Evolutionary conservation across 2,113 vertebrate genomes (phyloP).

Genomic region (Alectura lathami): DNA sequence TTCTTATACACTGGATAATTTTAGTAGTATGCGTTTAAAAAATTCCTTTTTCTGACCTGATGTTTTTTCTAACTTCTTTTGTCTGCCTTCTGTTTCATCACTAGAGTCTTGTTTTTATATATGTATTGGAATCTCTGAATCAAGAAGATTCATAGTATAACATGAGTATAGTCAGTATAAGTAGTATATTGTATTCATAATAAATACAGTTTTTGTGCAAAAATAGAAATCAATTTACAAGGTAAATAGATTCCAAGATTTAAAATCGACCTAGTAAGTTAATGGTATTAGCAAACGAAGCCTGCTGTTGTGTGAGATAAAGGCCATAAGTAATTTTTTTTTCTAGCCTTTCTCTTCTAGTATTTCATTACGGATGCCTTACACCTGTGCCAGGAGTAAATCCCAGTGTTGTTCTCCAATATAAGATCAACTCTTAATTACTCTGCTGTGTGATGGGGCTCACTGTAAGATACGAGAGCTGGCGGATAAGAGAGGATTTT

Average conservation of each 20-base stretch:
- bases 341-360: background rate
- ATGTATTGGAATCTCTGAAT: background rate
- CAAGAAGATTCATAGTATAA: background rate
- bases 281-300: conserved; percentile 44
- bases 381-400: conserved; percentile 29
- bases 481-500: conserved; percentile 52
- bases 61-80: background rate
- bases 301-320: conserved; percentile 45
- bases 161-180: background rate
- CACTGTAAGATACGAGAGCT: conserved; percentile 59
- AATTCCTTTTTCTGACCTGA: background rate
- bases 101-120: background rate
- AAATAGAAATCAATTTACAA: background rate
- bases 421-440: conserved; percentile 54
- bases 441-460: conserved; percentile 28
- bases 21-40: background rate
- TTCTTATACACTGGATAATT: background rate
- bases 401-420: background rate
- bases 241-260: conserved; percentile 1
- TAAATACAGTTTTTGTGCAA: background rate
- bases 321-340: background rate
- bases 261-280: background rate
- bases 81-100: background rate
- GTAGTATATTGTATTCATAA: background rate
- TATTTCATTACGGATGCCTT: conserved; percentile 29